Evolutionary conservation across 2,113 vertebrate species (phyloP), one percentile per base, ranked within the genome.

Genomic region (Chinchilla lanigera): DNA sequence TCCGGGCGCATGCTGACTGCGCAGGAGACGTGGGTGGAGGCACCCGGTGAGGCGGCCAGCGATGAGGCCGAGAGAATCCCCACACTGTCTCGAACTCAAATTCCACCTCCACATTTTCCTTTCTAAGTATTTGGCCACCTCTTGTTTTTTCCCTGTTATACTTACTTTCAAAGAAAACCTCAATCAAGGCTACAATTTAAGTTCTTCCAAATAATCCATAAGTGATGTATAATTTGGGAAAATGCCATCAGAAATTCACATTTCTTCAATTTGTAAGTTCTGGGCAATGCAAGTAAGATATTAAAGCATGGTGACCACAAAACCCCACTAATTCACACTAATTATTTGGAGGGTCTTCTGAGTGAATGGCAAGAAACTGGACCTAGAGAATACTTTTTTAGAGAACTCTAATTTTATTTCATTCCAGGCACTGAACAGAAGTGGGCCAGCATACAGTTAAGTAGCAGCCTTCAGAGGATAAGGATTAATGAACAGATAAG

Each of bases 111-210:
- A 82, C 61, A 30, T 85, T 97, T 95, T 89, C 95, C 85, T 96
- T 90, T 92, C 95, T 71, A 89, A 96, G 85, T 52, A 93, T 93
- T 86, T 96, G 97, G 82, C 93, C 52, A 87, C 41, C 20, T 73
- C 85, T 93, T 50, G 10, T 52, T 58, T 92, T 89, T 60, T 19
- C 61, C 89, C 84, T 80, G 60, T 84, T 81, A 71, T 26, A 95
- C 78, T 96, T 56, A 71, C 83, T 97, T 97, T 94, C 92, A 94
- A 91, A 94, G 91, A 88, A 98, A 98, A 97, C 93, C 96, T 97
- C 97, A 89, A 33, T 80, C 91, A 94, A 96, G 86, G 83, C 95
- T 96, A 81, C 86, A 93, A 93, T 96, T 97, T 89, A 86, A 95
- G 93, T 85, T 75, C 96, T 94, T 95, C 94, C 95, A 89, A 96